A percentile compares a stretch with the other conserved stretches of the same genome.
phyloP scores from a whole-genome alignment of 2,888 invertebrate genomes.

The Cryptocephalus primarius region DNA sequence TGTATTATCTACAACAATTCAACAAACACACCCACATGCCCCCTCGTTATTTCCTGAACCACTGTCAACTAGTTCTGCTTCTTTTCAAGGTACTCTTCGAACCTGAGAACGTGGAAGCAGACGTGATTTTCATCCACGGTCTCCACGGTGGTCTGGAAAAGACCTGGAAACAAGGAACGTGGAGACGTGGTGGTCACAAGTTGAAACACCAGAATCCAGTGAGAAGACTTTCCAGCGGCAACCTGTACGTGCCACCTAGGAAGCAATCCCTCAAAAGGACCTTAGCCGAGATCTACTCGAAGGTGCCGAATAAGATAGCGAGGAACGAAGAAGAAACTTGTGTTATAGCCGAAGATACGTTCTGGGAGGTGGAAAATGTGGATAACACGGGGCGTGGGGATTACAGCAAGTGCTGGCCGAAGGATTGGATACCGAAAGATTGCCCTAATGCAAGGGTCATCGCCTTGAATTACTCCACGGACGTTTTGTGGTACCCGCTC shows the following conservation, averaged over 20 bases:
- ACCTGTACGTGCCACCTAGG: conserved; percentile 21
- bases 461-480: conserved; percentile 73
- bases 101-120: conserved; percentile 37
- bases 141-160: conserved; percentile 62
- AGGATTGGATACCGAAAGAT: conserved; percentile 75
- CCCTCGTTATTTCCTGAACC: no score
- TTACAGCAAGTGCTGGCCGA: conserved; percentile 69
- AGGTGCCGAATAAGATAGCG: conserved; percentile 22
- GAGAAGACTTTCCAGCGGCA: conserved; percentile 21
- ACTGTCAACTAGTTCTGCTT: no score
- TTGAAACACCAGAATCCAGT: conserved; percentile 26
- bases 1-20: no score
- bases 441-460: conserved; percentile 67
- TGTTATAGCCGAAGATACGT: conserved; percentile 9
- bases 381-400: conserved; percentile 14
- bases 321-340: conserved; percentile 15
- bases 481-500: conserved; percentile 63
- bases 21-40: no score
- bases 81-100: conserved; percentile 25
- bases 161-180: conserved; percentile 47
- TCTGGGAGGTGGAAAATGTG: conserved; percentile 12
- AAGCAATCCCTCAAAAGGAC: conserved; percentile 23
- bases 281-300: conserved; percentile 20
- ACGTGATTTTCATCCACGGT: conserved; percentile 78
- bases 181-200: conserved; percentile 38